Percentiles rank a stretch among this genome's conserved stretches.
Evolutionary conservation across 2,113 vertebrate genomes (phyloP).

Genomic region (Coracopsis vasa): DNA sequence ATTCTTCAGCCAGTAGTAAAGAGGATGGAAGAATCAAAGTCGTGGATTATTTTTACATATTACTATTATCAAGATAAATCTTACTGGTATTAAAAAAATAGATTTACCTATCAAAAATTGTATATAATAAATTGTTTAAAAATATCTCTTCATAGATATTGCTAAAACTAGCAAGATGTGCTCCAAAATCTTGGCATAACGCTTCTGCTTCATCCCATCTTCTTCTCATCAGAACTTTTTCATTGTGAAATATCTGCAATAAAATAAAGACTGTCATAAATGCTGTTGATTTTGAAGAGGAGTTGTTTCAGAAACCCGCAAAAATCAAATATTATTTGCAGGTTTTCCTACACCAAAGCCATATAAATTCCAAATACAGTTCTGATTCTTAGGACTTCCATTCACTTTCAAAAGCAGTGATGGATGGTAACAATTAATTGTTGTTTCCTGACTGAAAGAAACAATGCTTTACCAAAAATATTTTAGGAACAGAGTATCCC

Average conservation of each 20-base stretch:
- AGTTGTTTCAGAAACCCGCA: neutral
- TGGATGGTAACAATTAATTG: neutral
- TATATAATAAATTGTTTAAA: slow-evolving; percentile 83
- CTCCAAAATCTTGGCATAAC: slow-evolving; percentile 90
- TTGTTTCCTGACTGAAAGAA: neutral
- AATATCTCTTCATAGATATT: slow-evolving; percentile 88
- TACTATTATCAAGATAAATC: neutral
- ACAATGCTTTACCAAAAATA: neutral
- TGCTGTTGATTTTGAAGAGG: neutral
- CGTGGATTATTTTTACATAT: neutral
- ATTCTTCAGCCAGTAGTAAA: neutral
- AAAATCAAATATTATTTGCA: neutral
- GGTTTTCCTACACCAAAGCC: neutral
- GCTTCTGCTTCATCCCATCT: slow-evolving; percentile 91
- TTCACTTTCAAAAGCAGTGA: neutral
- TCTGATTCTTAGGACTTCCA: neutral
- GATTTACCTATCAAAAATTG: slow-evolving; percentile 88
- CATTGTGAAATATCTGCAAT: slow-evolving; percentile 90
- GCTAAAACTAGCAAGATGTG: slow-evolving; percentile 90
- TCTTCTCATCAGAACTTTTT: slow-evolving; percentile 91
- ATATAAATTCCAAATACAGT: neutral
- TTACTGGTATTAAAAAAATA: neutral
- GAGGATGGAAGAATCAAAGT: neutral
- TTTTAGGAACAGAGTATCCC: neutral
- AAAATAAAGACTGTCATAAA: neutral